These are phyloP conservation scores for Spatulosminthurus flaviceps DNA, from an alignment of 2,888 invertebrate species.

Conservation along the genomic window DNA sequence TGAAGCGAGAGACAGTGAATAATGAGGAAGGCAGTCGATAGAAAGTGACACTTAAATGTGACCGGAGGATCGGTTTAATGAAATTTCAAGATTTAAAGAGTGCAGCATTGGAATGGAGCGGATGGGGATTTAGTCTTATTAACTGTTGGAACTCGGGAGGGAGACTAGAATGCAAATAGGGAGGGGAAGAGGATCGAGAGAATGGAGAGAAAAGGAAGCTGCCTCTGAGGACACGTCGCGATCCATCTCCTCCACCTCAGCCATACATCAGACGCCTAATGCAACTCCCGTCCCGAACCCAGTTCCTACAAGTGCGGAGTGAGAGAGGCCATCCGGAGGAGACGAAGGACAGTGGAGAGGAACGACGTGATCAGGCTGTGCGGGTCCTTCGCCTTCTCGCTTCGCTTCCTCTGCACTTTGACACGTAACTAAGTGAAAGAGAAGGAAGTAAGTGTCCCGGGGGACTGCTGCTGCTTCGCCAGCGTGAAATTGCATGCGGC, in stretches of 20 bases:
- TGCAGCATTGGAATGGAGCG: slow-evolving; percentile 36
- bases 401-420: slow-evolving; percentile 50
- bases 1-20: slow-evolving; percentile 7
- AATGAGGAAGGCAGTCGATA: slow-evolving; percentile 37
- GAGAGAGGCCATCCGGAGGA: slow-evolving; percentile 26
- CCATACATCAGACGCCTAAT: slow-evolving; percentile 16
- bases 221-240: slow-evolving; percentile 31
- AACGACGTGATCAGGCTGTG: not conserved
- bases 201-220: slow-evolving; percentile 29
- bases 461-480: slow-evolving; percentile 51
- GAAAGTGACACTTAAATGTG: slow-evolving; percentile 51
- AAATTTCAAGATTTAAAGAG: slow-evolving; percentile 54
- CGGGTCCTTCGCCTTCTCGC: slow-evolving; percentile 5
- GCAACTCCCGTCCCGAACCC: slow-evolving; percentile 4
- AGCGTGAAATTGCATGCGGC: slow-evolving; percentile 61
- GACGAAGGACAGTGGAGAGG: slow-evolving; percentile 24
- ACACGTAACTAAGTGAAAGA: slow-evolving; percentile 59
- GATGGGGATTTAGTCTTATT: slow-evolving; percentile 50
- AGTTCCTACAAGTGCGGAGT: not conserved
- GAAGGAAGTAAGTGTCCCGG: slow-evolving; percentile 45
- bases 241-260: slow-evolving; percentile 1
- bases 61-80: slow-evolving; percentile 52
- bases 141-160: slow-evolving; percentile 18
- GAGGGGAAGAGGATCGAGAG: not conserved
- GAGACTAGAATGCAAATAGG: slow-evolving; percentile 13